Evolutionary conservation across 2,113 vertebrate species (phyloP), one percentile per base, ranked within the genome.

Genomic region (Melanocharis versteri): DNA sequence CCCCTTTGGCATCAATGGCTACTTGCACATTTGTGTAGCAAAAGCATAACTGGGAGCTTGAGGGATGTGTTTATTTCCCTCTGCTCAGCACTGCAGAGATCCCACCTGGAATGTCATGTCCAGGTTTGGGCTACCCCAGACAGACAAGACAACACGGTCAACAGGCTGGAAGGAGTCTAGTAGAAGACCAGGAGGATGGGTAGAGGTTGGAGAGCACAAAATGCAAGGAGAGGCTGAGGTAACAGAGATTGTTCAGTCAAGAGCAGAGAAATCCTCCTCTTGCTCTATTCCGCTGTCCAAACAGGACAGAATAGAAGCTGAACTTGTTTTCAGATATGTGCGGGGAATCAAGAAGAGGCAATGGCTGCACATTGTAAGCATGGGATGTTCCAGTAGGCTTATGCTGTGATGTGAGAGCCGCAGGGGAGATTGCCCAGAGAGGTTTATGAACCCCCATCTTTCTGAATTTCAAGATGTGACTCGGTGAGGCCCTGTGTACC

Each of bases 401-500:
- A 22, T 14, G 14, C 5, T 40, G 15, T 40, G 24, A 21, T 65
- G 18, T 48, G 35, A 48, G 30, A 70, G 7, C 18, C 35, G 15
- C 3, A 23, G 21, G 7, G 48, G 8, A 83, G 64, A 53, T 33
- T 69, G 9, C 8, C 11, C 15, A n/a, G 17, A 65, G 13, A 78
- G 17, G 2, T 53, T 72, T 72, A 31, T 14, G 13, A 73, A 64
- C 28, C 5, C 42, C 4, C 7, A 35, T 35, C 21, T 15, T 48
- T 57, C n/a, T 17, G 73, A 57, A 48, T 78, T 69, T 83, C 65
- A 31, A 22, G 78, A 69, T 44, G 30, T n/a, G 24, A 10, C 44
- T 45, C 0, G 0, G 6, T 72, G 37, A 68, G 27, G 3, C 7
- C 23, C 14, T 56, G 40, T 33, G 44, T 33, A 61, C 26, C 27